These are phyloP conservation scores for Drosophila limbata DNA, from an alignment of 2,888 invertebrate species.

Conservation along the genomic window DNA sequence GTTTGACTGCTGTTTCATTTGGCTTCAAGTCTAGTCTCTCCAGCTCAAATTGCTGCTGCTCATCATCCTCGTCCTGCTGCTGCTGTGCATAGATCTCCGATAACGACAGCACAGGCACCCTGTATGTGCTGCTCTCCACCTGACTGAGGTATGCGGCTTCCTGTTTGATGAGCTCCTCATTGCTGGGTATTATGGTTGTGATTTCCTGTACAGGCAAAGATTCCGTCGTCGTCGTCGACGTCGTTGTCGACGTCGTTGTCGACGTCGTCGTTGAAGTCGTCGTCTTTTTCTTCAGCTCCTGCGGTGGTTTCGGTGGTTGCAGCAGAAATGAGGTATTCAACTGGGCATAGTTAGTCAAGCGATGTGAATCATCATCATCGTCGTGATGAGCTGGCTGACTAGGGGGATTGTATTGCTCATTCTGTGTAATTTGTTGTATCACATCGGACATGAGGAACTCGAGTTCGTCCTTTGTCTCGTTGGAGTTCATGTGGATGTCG, in stretches of 20 bases:
- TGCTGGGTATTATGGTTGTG: conserved; percentile 56
- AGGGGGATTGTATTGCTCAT: conserved; percentile 39
- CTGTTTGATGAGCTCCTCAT: conserved; percentile 46
- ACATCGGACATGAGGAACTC: conserved; percentile 84
- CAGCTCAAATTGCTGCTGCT: conserved; percentile 59
- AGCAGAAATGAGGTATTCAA: conserved; percentile 79
- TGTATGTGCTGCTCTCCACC: conserved; percentile 59
- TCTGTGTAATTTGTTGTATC: conserved; percentile 80
- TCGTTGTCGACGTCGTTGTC: background rate
- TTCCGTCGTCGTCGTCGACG: conserved; percentile 24
- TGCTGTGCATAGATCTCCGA: conserved; percentile 74
- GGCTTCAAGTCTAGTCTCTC: conserved; percentile 50
- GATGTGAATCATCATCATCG: conserved; percentile 61
- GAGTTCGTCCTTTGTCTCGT: conserved; percentile 82
- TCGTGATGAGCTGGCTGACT: conserved; percentile 1
- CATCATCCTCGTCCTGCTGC: conserved; percentile 69
- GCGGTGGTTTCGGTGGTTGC: conserved; percentile 38
- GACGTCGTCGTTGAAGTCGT: conserved; percentile 4
- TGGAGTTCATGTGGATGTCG: conserved; percentile 69
- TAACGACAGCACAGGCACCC: conserved; percentile 63
- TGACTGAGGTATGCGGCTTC: conserved; percentile 48
- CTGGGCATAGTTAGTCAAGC: conserved; percentile 82
- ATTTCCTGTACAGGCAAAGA: conserved; percentile 29
- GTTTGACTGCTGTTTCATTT: conserved; percentile 36
- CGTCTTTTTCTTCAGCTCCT: conserved; percentile 19